Conservation (phyloP, 2,113 vertebrate species). For the Cygnus atratus region DNA sequence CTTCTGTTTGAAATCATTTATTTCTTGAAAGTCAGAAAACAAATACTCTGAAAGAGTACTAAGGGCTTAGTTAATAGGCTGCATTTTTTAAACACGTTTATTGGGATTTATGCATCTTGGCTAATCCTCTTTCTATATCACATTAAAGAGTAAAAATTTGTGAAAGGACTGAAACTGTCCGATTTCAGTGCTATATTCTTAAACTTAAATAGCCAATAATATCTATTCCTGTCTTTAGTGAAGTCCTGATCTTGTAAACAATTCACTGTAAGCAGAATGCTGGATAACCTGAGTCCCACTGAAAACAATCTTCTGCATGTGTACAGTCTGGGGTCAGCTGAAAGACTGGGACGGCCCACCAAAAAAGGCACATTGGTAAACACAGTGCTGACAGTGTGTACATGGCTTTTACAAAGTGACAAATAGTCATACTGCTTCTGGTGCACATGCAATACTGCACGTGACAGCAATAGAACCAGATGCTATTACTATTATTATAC, state of each 20-base stretch:
- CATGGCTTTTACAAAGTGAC: not conserved
- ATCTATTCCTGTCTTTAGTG: not conserved
- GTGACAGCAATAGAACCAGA: not conserved
- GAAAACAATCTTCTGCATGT: not conserved
- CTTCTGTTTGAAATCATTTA: not conserved
- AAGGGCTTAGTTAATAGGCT: not conserved
- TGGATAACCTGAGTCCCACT: not conserved
- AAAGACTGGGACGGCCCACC: not conserved
- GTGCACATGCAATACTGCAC: not conserved
- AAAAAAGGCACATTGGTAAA: not conserved
- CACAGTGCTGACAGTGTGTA: rapidly evolving
- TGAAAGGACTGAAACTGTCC: not conserved
- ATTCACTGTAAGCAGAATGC: not conserved
- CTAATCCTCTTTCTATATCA: not conserved
- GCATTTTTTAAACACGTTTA: not conserved
- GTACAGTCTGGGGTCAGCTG: not conserved
- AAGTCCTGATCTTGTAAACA: not conserved
- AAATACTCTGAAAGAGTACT: not conserved
- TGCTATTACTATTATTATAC: not conserved
- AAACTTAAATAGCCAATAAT: not conserved
- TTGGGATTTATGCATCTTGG: not conserved
- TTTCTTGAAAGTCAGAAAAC: not conserved
- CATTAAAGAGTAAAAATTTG: not conserved
- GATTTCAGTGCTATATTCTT: not conserved
- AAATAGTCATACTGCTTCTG: not conserved